Base-by-base conservation (phyloP, 1,140 invertebrate genomes). In the Hesperophylax magnus region DNA sequence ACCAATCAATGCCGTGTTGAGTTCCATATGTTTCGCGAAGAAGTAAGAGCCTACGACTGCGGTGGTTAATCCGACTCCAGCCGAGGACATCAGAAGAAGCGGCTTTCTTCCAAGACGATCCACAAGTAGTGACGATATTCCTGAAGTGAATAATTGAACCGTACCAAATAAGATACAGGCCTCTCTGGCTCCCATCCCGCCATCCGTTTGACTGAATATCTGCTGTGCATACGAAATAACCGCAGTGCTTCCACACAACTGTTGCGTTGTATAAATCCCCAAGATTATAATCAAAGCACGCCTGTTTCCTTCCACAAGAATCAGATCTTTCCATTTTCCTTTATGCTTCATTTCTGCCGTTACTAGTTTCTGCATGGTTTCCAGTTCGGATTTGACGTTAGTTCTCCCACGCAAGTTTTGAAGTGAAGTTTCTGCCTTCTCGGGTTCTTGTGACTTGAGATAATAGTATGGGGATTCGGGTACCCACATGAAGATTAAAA, bases 391-490 rank as follows among this genome's bases (percentile, higher is more conserved):
- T 60, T 89, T 86, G n/a, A 93, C 91, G 82, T 93, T 92, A 7
- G 85, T 85, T 54, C 89, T 90, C 1, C 93, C 93, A 58, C 93
- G 90, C 5, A 95, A 91, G 82, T 91, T 92, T 20, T 90, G 88
- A 18, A 96, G 86, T 0, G 93, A 91, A 67, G 87, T 87, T 39
- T 90, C 89, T 0, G 95, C 95, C 80, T 93, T 91, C 8, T 91
- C 87, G 15, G 89, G 88, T 27, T 90, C 86, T 2, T 92, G 91
- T 20, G 91, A 92, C 69, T 91, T 91, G 0, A 92, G 88, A 34
- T 93, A 89, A 84, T 93, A 96, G 82, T 96, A 93, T 0, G 96
- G 95, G 11, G 95, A 95, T 87, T 97, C 96, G 0, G 95, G 95
- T 90, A 96, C 93, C 84, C 92, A 93, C 54, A 89, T 89, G 86